Conservation (phyloP, 1,140 invertebrate genomes). For the Drosophila watanabei region DNA sequence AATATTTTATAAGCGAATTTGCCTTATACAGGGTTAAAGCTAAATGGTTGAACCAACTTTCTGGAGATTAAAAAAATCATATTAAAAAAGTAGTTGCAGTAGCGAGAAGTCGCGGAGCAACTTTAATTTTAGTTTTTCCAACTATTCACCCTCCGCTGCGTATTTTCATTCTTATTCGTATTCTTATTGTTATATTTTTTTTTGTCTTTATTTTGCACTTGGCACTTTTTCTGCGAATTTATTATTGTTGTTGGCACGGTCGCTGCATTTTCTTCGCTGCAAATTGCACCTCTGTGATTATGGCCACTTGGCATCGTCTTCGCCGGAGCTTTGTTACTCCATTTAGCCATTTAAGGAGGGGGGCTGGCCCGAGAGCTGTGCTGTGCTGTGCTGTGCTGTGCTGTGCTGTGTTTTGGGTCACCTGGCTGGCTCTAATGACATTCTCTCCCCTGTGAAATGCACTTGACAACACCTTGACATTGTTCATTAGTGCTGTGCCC, state of each 20-base stretch:
- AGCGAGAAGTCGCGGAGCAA: constrained; percentile 28
- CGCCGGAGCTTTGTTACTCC: constrained; percentile 47
- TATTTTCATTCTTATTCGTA: constrained; percentile 29
- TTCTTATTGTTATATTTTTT: constrained; percentile 53
- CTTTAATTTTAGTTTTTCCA: constrained; percentile 81
- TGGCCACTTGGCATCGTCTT: constrained; percentile 68
- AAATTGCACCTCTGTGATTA: constrained; percentile 82
- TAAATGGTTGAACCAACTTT: constrained; percentile 28
- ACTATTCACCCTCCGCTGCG: constrained; percentile 59
- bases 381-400: background rate
- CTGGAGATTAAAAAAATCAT: constrained; percentile 49
- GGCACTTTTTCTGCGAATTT: constrained; percentile 70
- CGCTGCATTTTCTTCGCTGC: constrained; percentile 12
- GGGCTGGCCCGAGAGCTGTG: background rate
- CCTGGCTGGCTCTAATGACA: constrained; percentile 61
- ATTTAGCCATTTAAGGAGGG: constrained; percentile 65
- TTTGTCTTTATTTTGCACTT: constrained; percentile 68
- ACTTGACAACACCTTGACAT: constrained; percentile 82
- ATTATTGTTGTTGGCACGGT: constrained; percentile 67
- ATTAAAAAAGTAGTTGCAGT: constrained; percentile 55
- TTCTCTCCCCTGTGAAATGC: constrained; percentile 58
- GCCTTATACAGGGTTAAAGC: constrained; percentile 8
- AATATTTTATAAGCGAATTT: background rate
- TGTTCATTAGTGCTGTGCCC: constrained; percentile 64
- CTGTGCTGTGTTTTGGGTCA: constrained; percentile 13